These are phyloP conservation scores for Melanotaenia nigrans DNA, from an alignment of 2,797 vertebrate species.

Conservation along the genomic window DNA sequence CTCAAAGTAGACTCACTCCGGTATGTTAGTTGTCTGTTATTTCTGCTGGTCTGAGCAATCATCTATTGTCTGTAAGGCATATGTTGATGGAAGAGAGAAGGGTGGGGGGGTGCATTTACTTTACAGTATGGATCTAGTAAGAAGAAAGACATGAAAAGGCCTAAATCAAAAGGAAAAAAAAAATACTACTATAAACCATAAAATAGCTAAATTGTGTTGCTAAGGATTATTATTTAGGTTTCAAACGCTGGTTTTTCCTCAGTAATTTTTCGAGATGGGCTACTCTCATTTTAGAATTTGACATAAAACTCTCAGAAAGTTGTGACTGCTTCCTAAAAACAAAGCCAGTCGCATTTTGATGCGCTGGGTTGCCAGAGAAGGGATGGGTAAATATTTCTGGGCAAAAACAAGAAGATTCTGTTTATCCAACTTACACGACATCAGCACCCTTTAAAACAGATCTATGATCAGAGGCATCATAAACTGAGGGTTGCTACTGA, in stretches of 20 bases:
- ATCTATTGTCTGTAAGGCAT: constrained; percentile 40
- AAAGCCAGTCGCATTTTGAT: too few relatives aligned
- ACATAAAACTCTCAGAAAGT: background rate
- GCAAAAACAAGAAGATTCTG: too few relatives aligned
- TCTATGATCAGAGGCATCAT: background rate
- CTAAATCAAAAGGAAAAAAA: background rate
- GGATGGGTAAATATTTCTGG: background rate
- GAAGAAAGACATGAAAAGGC: background rate
- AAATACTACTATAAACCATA: background rate
- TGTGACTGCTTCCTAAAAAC: background rate
- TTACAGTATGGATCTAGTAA: background rate
- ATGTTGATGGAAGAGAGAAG: constrained; percentile 33
- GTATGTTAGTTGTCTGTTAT: constrained; percentile 17
- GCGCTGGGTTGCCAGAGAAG: background rate
- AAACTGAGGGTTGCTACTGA: background rate
- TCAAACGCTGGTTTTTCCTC: background rate
- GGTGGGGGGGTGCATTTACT: constrained; percentile 14
- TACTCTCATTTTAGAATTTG: too few relatives aligned
- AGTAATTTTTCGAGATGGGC: too few relatives aligned
- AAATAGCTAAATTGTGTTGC: background rate
- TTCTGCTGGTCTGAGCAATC: constrained; percentile 9
- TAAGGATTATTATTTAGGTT: background rate
- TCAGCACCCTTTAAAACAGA: background rate
- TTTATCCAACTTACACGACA: background rate
- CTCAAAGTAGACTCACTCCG: constrained; percentile 19